Conservation (phyloP, 2,888 invertebrate genomes). For the Nomada goodeniana region DNA sequence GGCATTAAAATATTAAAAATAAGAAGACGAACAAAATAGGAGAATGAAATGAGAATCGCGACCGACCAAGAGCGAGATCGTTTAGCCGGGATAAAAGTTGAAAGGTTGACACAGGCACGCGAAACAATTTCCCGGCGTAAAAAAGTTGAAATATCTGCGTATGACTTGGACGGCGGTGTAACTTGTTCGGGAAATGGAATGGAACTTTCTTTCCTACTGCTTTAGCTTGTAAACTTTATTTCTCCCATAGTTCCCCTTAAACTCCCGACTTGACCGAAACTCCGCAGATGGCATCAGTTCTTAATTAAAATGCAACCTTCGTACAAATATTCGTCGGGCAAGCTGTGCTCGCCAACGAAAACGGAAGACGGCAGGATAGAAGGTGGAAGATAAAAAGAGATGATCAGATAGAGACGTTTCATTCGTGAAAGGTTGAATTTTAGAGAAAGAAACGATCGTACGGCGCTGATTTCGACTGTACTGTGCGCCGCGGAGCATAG, state of each 20-base stretch:
- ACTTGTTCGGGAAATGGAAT: slow-evolving; percentile 26
- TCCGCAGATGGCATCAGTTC: slow-evolving; percentile 53
- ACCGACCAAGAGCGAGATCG: background rate
- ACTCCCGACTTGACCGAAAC: slow-evolving; percentile 24
- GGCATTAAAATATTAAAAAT: no score
- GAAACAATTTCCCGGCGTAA: slow-evolving; percentile 25
- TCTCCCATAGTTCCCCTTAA: slow-evolving; percentile 2
- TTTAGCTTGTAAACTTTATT: slow-evolving; percentile 46
- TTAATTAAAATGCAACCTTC: slow-evolving; percentile 63
- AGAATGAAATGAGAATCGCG: slow-evolving; percentile 3
- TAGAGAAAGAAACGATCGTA: slow-evolving; percentile 47
- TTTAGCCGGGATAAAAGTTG: slow-evolving; percentile 25
- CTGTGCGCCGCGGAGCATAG: slow-evolving; percentile 30
- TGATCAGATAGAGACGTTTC: slow-evolving; percentile 48
- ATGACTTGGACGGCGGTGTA: slow-evolving; percentile 34
- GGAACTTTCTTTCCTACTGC: slow-evolving; percentile 33
- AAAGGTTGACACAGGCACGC: slow-evolving; percentile 10
- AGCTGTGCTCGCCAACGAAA: slow-evolving; percentile 13
- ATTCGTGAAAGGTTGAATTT: slow-evolving; percentile 38
- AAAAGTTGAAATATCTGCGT: slow-evolving; percentile 41
- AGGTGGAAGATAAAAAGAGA: slow-evolving; percentile 27
- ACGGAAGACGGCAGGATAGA: background rate
- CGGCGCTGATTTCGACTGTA: slow-evolving; percentile 42
- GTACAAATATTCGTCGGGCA: slow-evolving; percentile 59
- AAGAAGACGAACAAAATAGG: no score